Evolutionary conservation across 2,888 invertebrate genomes (phyloP), one percentile per base, ranked within the genome.

Genomic region (Apotomis betuletana): DNA sequence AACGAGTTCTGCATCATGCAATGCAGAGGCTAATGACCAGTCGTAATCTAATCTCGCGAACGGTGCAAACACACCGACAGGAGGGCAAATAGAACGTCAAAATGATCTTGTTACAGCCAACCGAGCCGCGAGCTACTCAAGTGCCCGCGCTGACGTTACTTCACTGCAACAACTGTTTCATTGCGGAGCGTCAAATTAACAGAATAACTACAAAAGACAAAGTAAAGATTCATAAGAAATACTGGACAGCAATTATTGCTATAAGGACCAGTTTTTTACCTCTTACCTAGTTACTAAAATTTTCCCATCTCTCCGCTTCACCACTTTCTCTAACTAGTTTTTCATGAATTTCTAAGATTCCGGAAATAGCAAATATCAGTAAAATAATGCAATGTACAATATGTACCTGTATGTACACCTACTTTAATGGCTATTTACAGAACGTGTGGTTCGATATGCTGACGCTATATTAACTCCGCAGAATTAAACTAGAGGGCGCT

Each of bases 41-140:
- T 77, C 81, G 87, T 87, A 89, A 90, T 90, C 90, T 90, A 89
- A 90, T 90, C 90, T 88, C 79, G 80, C 78, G 77, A 71, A 75
- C 73, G 73, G 55, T 74, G 72, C 74, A 79, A 81, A 78, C 81
- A 79, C 80, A 79, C 85, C 78, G 78, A 80, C 80, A 77, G 77
- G 76, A 77, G 79, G 79, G 81, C 83, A 77, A 68, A 72, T 64
- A 72, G 64, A 70, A 70, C 78, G 80, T 75, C 80, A 77, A 79
- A 82, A 75, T 74, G 75, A 75, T 77, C 76, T 75, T 76, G 76
- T 76, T 75, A 77, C 75, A 72, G 44, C 61, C 62, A 63, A 61
- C 67, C 49, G 67, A 67, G 54, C 61, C 55, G 55, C 38, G 61
- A 49, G 57, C 61, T 44, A 67, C 70, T 70, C 15, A 59, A 44